These are phyloP conservation scores for Dryobotodes eremita DNA, from an alignment of 2,888 invertebrate genomes.

Conservation along the genomic window DNA sequence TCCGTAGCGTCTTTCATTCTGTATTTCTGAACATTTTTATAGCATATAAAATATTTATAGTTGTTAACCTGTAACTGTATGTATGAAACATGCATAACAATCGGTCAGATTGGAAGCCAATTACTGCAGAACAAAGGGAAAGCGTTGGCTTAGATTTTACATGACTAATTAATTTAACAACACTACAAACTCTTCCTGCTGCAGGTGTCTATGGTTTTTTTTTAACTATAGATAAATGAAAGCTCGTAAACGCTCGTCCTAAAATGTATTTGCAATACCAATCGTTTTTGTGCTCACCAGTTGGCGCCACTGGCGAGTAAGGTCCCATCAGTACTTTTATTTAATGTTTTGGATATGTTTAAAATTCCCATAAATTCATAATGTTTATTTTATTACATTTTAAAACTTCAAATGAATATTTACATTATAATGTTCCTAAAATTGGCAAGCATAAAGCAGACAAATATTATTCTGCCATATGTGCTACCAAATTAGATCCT, in stretches of 20 bases:
- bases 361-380: too few species aligned
- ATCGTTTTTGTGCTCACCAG: too few species aligned
- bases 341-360: too few species aligned
- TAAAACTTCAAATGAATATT: too few species aligned
- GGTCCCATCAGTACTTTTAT: too few species aligned
- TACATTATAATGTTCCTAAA: too few species aligned
- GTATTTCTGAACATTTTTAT: background rate
- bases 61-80: conserved; percentile 2
- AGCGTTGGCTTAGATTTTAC: conserved; percentile 33
- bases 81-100: conserved; percentile 18
- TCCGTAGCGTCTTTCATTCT: background rate
- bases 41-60: conserved; percentile 18
- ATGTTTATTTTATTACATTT: too few species aligned
- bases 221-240: background rate
- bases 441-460: too few species aligned
- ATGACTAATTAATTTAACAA: conserved; percentile 47
- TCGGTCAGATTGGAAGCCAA: conserved; percentile 28
- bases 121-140: conserved; percentile 41
- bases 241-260: background rate
- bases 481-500: too few species aligned
- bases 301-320: too few species aligned
- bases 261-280: background rate
- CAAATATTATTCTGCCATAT: too few species aligned
- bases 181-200: conserved; percentile 3
- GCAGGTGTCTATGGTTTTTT: conserved; percentile 13